These are phyloP conservation scores for Scaptodrosophila latifasciaeformis DNA, from an alignment of 2,888 invertebrate species.

Conservation along the genomic window DNA sequence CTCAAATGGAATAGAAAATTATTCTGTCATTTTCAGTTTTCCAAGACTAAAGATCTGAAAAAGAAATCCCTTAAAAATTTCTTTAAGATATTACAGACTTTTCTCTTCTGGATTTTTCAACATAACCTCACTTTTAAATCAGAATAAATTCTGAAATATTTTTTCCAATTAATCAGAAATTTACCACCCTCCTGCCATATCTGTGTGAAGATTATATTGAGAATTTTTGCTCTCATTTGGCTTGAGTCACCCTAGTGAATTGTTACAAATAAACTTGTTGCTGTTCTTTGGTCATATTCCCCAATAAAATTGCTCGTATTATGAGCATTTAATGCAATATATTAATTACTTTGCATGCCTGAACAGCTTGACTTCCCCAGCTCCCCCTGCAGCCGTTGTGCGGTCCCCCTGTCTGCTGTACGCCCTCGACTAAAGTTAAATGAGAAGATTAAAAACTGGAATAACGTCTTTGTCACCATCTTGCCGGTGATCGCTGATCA, in stretches of 20 bases:
- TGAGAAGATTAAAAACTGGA: slow-evolving; percentile 64
- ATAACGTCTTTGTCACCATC: slow-evolving; percentile 55
- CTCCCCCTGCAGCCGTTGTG: slow-evolving; percentile 18
- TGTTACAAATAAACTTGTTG: slow-evolving; percentile 3
- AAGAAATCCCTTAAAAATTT: no score
- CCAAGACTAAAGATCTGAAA: no score
- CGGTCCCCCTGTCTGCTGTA: slow-evolving; percentile 16
- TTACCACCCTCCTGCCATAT: no score
- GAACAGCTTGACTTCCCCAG: slow-evolving; percentile 6
- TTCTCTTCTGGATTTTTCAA: no score
- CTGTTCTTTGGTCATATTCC: slow-evolving; percentile 16
- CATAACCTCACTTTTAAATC: no score
- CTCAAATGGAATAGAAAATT: no score
- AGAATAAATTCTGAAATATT: no score
- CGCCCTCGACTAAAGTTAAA: slow-evolving; percentile 16
- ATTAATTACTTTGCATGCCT: slow-evolving; percentile 44
- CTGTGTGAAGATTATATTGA: no score
- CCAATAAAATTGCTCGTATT: slow-evolving; percentile 60
- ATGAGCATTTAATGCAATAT: slow-evolving; percentile 60
- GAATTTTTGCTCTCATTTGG: no score
- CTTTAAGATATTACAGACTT: no score
- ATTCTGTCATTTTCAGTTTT: no score
- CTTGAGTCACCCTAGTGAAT: slow-evolving; percentile 25
- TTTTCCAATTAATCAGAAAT: no score
- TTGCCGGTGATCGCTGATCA: slow-evolving; percentile 15